A percentile compares a stretch with the other conserved stretches of the same genome.
Evolutionary conservation across 2,797 vertebrate genomes (phyloP).

Genomic region (Anisognathus igniventris): DNA sequence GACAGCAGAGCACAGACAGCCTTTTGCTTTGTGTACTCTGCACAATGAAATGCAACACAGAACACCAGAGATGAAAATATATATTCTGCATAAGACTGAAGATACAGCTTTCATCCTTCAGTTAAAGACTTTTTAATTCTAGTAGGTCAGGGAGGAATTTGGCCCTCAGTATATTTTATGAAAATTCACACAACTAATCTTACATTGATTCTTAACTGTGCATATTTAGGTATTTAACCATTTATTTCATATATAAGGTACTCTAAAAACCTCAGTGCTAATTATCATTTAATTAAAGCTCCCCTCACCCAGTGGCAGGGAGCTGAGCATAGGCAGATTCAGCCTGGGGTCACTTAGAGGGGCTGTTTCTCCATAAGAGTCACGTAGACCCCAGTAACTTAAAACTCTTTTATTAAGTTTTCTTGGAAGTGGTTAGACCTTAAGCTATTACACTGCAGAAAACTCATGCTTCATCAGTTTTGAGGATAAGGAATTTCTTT

Average conservation of each 20-base stretch:
- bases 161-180: background rate
- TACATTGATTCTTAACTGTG: background rate
- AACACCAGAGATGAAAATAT: background rate
- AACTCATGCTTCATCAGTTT: slow-evolving; percentile 49
- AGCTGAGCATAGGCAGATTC: background rate
- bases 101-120: background rate
- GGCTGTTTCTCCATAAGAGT: background rate
- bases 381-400: background rate
- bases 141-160: background rate
- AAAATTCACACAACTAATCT: background rate
- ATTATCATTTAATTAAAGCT: background rate
- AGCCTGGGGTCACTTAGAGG: background rate
- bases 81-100: background rate
- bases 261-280: background rate
- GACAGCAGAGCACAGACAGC: background rate
- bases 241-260: background rate
- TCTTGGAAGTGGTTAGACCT: slow-evolving; percentile 14
- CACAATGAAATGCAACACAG: background rate
- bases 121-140: background rate
- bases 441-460: background rate
- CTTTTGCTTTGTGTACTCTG: background rate
- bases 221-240: background rate
- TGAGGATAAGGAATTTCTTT: slow-evolving; percentile 24
- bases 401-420: slow-evolving; percentile 1
- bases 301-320: background rate